Percentiles rank a stretch among this genome's conserved stretches.
Evolutionary conservation across 1,140 invertebrate species (phyloP).

Genomic region (Caenorhabditis briggsae): DNA sequence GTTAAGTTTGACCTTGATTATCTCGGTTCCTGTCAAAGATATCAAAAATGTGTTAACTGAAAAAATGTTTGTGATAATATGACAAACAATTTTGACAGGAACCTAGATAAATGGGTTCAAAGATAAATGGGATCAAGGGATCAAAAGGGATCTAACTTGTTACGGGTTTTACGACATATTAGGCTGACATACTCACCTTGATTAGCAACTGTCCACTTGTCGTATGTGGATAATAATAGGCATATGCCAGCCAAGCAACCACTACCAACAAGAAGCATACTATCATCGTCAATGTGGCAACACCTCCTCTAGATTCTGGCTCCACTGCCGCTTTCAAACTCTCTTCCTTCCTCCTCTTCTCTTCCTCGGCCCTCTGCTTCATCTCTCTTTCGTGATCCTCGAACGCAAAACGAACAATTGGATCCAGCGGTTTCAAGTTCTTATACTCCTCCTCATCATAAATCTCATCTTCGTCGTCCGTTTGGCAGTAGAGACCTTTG

Average conservation of each 20-base stretch:
- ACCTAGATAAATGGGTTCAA: no score
- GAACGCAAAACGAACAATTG: no score
- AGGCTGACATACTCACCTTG: constrained; percentile 83
- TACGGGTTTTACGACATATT: no score
- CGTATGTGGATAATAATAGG: constrained; percentile 94
- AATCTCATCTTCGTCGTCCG: constrained; percentile 41
- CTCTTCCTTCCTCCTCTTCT: neutral
- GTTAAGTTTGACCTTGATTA: neutral
- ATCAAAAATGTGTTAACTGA: no score
- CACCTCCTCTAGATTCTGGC: constrained; percentile 76
- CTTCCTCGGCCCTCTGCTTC: neutral
- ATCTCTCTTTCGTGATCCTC: neutral
- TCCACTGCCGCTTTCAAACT: no score
- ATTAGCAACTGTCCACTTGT: constrained; percentile 94
- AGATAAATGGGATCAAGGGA: no score
- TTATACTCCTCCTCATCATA: constrained; percentile 35
- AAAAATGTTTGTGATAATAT: no score
- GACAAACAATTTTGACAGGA: no score
- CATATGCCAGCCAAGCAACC: constrained; percentile 88
- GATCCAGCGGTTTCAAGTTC: neutral
- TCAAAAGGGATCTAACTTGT: no score
- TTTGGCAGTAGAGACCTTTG: constrained; percentile 57
- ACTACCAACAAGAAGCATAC: constrained; percentile 82
- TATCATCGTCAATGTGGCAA: constrained; percentile 83
- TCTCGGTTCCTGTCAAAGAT: no score